Percentiles rank a stretch among this genome's conserved stretches.
These are phyloP conservation scores for Agrilus mali DNA, from an alignment of 2,888 invertebrate species.

Conservation along the genomic window DNA sequence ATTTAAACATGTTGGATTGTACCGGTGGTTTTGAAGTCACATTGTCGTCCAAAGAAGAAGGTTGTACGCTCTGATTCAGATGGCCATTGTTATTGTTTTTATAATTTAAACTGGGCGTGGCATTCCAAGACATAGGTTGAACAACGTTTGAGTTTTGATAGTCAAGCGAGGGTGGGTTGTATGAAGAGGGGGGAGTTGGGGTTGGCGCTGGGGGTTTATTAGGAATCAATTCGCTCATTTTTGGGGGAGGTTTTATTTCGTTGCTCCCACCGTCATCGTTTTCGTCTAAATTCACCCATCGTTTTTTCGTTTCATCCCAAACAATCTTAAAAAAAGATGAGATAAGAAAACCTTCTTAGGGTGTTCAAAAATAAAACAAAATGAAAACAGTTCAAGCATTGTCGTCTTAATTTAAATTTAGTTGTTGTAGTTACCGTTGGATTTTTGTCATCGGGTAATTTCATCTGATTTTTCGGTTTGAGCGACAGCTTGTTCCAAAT, in stretches of 20 bases:
- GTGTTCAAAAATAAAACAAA: slow-evolving; percentile 1
- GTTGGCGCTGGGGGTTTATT: slow-evolving; percentile 10
- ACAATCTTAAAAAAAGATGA: slow-evolving; percentile 54
- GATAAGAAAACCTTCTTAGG: background rate
- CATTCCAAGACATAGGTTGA: too few species aligned
- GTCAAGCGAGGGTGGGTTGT: background rate
- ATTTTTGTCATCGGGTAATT: slow-evolving; percentile 88
- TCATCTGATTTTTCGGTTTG: slow-evolving; percentile 89
- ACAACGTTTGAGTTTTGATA: too few species aligned
- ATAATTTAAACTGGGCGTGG: background rate
- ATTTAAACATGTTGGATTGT: slow-evolving; percentile 63
- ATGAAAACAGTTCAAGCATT: background rate
- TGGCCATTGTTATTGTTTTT: background rate
- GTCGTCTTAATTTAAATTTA: slow-evolving; percentile 10
- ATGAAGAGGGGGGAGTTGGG: slow-evolving; percentile 2
- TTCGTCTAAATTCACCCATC: slow-evolving; percentile 76
- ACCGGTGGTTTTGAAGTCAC: slow-evolving; percentile 15
- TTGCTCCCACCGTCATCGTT: slow-evolving; percentile 43
- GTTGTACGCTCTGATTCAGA: background rate
- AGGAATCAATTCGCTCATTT: slow-evolving; percentile 44
- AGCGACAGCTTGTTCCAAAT: slow-evolving; percentile 72
- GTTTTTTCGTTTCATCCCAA: slow-evolving; percentile 79
- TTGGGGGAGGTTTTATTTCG: slow-evolving; percentile 55
- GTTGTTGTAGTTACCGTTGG: slow-evolving; percentile 52
- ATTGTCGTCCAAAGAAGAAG: slow-evolving; percentile 4